A percentile compares a stretch with the other conserved stretches of the same genome.
Evolutionary conservation across 2,888 invertebrate genomes (phyloP).

Genomic region (Loripinus fragilis): DNA sequence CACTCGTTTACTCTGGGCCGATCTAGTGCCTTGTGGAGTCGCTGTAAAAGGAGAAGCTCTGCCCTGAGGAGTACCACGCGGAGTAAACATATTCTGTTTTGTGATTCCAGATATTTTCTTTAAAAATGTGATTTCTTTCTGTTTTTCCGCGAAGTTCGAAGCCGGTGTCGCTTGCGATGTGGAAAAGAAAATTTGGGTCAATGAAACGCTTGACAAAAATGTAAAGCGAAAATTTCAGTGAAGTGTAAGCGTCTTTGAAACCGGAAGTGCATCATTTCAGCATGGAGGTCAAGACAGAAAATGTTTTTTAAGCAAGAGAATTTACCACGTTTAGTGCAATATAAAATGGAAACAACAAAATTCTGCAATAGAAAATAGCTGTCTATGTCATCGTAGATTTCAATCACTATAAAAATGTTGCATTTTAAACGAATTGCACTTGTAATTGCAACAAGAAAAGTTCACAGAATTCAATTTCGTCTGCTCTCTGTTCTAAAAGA

Average conservation of each 20-base stretch:
- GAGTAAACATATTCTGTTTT: slow-evolving; percentile 61
- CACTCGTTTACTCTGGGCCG: slow-evolving; percentile 61
- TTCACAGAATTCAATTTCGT: neutral
- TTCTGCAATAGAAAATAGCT: too few relatives aligned
- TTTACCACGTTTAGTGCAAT: neutral
- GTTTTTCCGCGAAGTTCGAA: slow-evolving; percentile 12
- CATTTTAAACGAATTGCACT: neutral
- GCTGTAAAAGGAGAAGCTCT: slow-evolving; percentile 69
- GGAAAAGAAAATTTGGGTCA: neutral
- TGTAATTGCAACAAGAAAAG: neutral
- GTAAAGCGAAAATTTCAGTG: too few relatives aligned
- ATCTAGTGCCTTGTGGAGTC: slow-evolving; percentile 55
- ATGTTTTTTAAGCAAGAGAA: neutral
- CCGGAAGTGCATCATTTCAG: slow-evolving; percentile 3
- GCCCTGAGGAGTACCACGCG: slow-evolving; percentile 53
- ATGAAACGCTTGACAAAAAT: neutral
- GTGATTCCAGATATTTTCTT: too few relatives aligned
- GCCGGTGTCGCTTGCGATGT: slow-evolving; percentile 7
- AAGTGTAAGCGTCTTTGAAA: neutral
- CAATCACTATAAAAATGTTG: neutral
- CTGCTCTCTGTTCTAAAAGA: slow-evolving; percentile 5
- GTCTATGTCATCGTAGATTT: too few relatives aligned
- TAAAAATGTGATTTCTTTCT: neutral
- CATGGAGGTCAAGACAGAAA: slow-evolving; percentile 1
- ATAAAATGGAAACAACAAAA: neutral